These are phyloP conservation scores for Chrysaora quinquecirrha DNA, from an alignment of 30 jellyfish, hydroid and myxozoan species.

Conservation along the genomic window DNA sequence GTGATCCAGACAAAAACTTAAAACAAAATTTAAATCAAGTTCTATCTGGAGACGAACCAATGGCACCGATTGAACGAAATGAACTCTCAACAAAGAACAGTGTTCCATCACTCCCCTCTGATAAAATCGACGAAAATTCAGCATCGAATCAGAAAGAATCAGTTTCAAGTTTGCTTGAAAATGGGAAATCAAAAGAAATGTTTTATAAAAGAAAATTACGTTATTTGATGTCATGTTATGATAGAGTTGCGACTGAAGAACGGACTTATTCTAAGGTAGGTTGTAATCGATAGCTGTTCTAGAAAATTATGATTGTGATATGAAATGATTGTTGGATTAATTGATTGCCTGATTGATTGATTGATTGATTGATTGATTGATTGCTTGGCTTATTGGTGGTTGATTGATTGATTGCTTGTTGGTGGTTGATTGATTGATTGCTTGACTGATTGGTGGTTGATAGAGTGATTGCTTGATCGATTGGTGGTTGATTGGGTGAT, in stretches of 20 bases:
- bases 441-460: no score
- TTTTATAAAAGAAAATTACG: slow-evolving; percentile 46
- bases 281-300: no score
- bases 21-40: background rate
- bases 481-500: no score
- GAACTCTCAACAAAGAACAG: slow-evolving; percentile 27
- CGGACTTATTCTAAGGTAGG: slow-evolving; percentile 76
- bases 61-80: slow-evolving; percentile 37
- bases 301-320: no score
- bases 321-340: no score
- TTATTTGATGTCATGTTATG: slow-evolving; percentile 68
- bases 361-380: no score
- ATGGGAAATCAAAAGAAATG: slow-evolving; percentile 25
- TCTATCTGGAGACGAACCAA: slow-evolving; percentile 9
- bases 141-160: slow-evolving; percentile 37
- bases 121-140: slow-evolving; percentile 58
- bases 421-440: no score
- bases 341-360: no score
- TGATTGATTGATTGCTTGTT: no score
- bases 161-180: slow-evolving; percentile 44
- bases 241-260: slow-evolving; percentile 83
- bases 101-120: slow-evolving; percentile 58
- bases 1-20: slow-evolving; percentile 20
- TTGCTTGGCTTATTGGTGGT: no score
- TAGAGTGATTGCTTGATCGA: no score